Evolutionary conservation across 1,140 invertebrate species (phyloP).

Genomic region (Macrobrachium rosenbergii): DNA sequence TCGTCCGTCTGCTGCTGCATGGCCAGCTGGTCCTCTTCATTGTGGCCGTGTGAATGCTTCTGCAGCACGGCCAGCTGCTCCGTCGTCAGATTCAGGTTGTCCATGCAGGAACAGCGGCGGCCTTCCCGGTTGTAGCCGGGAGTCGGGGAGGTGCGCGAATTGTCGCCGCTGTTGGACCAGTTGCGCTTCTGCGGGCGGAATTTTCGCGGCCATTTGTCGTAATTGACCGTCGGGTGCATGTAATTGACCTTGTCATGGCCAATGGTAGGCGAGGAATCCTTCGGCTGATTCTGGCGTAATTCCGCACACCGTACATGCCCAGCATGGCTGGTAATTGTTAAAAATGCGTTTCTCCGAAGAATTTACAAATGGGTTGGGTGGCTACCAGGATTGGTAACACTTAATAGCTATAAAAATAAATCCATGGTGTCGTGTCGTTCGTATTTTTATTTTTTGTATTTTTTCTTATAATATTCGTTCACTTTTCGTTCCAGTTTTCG

Average conservation of each 20-base stretch:
- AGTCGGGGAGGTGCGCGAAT: slow-evolving; percentile 35
- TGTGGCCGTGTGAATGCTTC: slow-evolving; percentile 47
- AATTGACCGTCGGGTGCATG: slow-evolving; percentile 68
- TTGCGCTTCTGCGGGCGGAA: slow-evolving; percentile 54
- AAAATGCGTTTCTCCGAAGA: no score
- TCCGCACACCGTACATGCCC: slow-evolving; percentile 47
- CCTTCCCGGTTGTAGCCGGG: neutral
- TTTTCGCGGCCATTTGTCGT: slow-evolving; percentile 67
- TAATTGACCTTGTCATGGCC: slow-evolving; percentile 68
- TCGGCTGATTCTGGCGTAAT: slow-evolving; percentile 28
- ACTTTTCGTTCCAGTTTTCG: no score
- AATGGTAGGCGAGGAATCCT: slow-evolving; percentile 64
- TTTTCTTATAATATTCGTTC: no score
- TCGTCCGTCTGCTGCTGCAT: slow-evolving; percentile 44
- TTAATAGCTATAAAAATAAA: no score
- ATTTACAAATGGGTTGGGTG: no score
- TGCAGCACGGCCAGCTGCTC: slow-evolving; percentile 47
- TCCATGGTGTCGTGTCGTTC: no score
- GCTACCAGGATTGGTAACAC: no score
- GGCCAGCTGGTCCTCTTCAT: slow-evolving; percentile 13
- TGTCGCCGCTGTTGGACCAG: slow-evolving; percentile 43
- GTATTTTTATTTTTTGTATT: no score
- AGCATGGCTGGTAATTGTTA: no score
- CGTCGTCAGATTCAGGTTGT: slow-evolving; percentile 50
- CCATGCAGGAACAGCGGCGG: slow-evolving; percentile 49